A percentile compares a stretch with the other conserved stretches of the same genome.
Conservation (phyloP, 2,113 vertebrate genomes). For the Corythoichthys intestinalis region DNA sequence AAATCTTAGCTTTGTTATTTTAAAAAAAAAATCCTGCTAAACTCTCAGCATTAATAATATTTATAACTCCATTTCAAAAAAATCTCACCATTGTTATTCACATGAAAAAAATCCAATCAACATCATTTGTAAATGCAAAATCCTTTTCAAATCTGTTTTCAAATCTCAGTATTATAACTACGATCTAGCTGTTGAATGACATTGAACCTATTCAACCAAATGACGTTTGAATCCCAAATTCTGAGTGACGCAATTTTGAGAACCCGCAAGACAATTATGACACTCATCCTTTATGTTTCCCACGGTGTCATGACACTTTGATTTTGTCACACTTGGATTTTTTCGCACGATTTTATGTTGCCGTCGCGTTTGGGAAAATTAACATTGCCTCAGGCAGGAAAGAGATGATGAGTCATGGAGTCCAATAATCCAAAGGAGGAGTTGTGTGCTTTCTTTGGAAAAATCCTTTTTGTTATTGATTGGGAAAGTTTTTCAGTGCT, state of each 20-base stretch:
- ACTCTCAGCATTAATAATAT: background rate
- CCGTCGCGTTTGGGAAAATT: conserved; percentile 67
- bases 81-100: no score
- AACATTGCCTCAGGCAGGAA: conserved; percentile 45
- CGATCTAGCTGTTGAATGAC: no score
- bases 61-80: no score
- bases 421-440: conserved; percentile 10
- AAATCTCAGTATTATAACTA: no score
- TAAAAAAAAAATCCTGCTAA: background rate
- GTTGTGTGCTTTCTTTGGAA: conserved; percentile 47
- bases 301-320: conserved; percentile 59
- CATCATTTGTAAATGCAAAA: no score
- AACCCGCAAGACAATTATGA: conserved; percentile 57
- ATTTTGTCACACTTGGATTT: conserved; percentile 58
- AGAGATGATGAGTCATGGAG: conserved; percentile 55
- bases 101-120: no score
- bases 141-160: no score
- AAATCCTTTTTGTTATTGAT: conserved; percentile 43
- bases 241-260: background rate
- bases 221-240: background rate
- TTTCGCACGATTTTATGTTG: conserved; percentile 38
- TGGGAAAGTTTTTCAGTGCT: conserved; percentile 8
- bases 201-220: no score
- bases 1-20: no score
- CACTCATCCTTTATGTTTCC: conserved; percentile 43